A percentile compares a stretch with the other conserved stretches of the same genome.
Evolutionary conservation across 1,140 invertebrate species (phyloP).

Genomic region (Wiebesia pumilae): DNA sequence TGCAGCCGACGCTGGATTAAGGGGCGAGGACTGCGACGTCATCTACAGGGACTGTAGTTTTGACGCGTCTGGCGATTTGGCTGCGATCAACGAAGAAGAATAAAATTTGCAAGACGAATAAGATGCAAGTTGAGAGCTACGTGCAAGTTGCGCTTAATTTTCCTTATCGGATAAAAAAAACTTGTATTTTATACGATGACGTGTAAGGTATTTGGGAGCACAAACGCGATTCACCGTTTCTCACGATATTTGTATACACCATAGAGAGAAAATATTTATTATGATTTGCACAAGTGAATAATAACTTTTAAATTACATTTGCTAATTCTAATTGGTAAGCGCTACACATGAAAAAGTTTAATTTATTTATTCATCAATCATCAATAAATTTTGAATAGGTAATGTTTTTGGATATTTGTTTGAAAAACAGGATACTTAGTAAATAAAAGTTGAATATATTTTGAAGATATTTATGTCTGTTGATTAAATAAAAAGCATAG

Average conservation of each 20-base stretch:
- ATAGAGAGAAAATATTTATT: neutral
- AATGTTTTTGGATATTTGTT: neutral
- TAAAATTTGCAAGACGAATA: neutral
- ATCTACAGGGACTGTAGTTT: slow-evolving; percentile 65
- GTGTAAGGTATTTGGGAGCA: neutral
- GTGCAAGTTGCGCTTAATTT: no score
- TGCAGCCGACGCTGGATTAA: slow-evolving; percentile 65
- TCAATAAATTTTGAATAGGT: neutral
- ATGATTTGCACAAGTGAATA: neutral
- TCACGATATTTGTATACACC: neutral
- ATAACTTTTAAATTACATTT: neutral
- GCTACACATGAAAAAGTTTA: neutral
- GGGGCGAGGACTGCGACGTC: slow-evolving; percentile 66
- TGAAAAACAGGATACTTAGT: neutral
- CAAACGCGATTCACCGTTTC: neutral
- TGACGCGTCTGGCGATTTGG: neutral
- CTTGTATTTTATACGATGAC: neutral
- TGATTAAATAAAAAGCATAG: neutral
- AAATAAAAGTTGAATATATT: neutral
- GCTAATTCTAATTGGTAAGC: neutral
- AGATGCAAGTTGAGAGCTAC: neutral
- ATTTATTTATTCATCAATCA: neutral
- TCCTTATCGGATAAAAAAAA: neutral
- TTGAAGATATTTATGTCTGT: neutral
- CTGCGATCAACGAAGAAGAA: neutral